These are phyloP conservation scores for Mormoops blainvillei DNA, from an alignment of 2,113 vertebrate genomes.

Conservation along the genomic window DNA sequence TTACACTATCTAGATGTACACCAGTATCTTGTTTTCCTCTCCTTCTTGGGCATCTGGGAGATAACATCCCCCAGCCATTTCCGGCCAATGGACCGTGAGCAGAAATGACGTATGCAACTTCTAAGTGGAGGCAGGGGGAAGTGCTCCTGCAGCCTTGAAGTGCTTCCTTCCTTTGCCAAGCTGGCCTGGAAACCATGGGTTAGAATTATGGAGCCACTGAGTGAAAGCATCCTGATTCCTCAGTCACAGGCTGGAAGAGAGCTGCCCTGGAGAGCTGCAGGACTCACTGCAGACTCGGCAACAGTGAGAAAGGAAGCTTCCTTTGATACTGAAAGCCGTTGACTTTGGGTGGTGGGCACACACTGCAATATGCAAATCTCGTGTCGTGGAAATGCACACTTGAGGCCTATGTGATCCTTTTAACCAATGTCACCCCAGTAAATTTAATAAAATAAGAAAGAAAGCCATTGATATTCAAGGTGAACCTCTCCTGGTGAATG, in stretches of 20 bases:
- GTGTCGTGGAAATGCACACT: too few relatives aligned
- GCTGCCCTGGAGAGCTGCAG: background rate
- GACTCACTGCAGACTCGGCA: background rate
- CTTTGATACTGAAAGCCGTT: background rate
- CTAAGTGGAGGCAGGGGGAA: background rate
- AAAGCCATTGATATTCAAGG: background rate
- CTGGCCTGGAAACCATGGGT: background rate
- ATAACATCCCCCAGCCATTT: background rate
- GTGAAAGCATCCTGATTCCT: background rate
- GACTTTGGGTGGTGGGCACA: too few relatives aligned
- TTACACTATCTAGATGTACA: background rate
- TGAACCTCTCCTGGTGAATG: background rate
- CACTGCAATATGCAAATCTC: too few relatives aligned
- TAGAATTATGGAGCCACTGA: background rate
- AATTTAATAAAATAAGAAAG: too few relatives aligned
- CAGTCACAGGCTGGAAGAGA: background rate
- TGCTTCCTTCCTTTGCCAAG: background rate
- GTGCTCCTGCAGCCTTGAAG: background rate
- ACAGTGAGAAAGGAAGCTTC: background rate
- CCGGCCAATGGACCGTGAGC: background rate
- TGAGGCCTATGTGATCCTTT: too few relatives aligned
- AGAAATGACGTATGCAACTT: background rate
- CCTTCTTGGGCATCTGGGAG: background rate
- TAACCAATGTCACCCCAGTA: too few relatives aligned
- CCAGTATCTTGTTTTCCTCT: background rate